A percentile compares a stretch with the other conserved stretches of the same genome.
These are phyloP conservation scores for Acrossocheilus fasciatus DNA, from an alignment of 2,797 vertebrate genomes.

Conservation along the genomic window DNA sequence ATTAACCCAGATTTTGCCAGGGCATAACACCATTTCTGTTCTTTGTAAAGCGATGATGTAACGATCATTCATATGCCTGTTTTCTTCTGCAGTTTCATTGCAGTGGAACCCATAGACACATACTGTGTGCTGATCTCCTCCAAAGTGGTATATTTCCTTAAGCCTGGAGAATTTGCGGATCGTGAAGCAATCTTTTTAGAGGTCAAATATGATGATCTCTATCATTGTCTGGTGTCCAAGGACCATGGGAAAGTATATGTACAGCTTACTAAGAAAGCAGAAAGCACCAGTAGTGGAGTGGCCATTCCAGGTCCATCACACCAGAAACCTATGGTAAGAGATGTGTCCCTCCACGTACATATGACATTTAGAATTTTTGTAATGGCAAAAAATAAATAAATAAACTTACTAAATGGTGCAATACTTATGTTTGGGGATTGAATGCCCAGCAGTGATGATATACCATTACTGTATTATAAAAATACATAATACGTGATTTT, in stretches of 20 bases:
- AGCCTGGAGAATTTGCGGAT: constrained; percentile 85
- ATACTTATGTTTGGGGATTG: not conserved
- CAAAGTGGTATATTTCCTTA: constrained; percentile 95
- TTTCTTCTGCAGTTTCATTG: constrained; percentile 87
- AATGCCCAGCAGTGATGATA: not conserved
- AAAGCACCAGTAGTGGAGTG: constrained; percentile 88
- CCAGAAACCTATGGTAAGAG: constrained; percentile 95
- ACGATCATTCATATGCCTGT: not conserved
- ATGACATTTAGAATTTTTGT: too few relatives aligned
- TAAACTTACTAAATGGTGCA: too few relatives aligned
- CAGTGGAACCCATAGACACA: constrained; percentile 91
- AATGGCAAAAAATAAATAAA: too few relatives aligned
- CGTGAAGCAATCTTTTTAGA: constrained; percentile 95
- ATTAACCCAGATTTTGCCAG: not conserved
- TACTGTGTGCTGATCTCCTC: constrained; percentile 97
- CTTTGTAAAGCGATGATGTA: not conserved
- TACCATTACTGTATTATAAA: not conserved
- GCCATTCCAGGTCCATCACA: constrained; percentile 95
- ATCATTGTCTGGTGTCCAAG: constrained; percentile 96
- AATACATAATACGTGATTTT: not conserved
- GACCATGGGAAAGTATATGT: constrained; percentile 96
- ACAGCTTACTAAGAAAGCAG: constrained; percentile 96
- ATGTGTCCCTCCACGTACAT: not conserved
- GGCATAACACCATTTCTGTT: not conserved
- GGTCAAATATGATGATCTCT: constrained; percentile 96